phyloP scores from a whole-genome alignment of 2,797 vertebrate species.

The Tapera naevia region DNA sequence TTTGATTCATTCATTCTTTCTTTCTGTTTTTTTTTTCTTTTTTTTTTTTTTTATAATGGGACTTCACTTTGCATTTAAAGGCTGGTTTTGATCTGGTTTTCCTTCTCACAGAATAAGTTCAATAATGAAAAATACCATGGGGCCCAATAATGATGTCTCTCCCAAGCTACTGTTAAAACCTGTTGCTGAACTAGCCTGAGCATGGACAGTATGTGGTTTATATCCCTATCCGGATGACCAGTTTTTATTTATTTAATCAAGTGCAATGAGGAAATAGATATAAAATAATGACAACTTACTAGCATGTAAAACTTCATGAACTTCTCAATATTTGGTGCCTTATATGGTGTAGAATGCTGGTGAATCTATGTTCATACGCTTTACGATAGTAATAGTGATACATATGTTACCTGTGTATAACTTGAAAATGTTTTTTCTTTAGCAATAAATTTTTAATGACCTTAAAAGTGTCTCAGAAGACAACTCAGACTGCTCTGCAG shows the following conservation, averaged over 20 bases:
- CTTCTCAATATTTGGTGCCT: not conserved
- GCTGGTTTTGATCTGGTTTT: not conserved
- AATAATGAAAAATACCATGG: not conserved
- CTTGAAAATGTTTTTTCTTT: not conserved
- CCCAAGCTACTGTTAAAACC: not conserved
- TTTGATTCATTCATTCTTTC: not conserved
- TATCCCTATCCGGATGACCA: not conserved
- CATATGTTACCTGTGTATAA: fast-evolving
- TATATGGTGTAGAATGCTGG: fast-evolving
- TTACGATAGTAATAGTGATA: not conserved
- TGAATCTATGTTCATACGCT: not conserved
- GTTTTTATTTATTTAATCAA: not conserved
- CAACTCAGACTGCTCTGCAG: not conserved
- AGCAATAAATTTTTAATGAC: not conserved
- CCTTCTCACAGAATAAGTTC: not conserved
- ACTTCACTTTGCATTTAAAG: not conserved
- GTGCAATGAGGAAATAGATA: not conserved
- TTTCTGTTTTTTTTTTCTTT: too few relatives aligned
- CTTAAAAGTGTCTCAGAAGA: not conserved
- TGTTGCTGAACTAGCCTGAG: not conserved
- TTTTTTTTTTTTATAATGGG: not conserved
- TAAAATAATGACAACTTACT: not conserved
- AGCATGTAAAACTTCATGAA: not conserved
- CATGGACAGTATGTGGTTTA: not conserved
- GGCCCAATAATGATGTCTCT: not conserved